These are phyloP conservation scores for Psittacara wagleri DNA, from an alignment of 2,113 vertebrate species.

Conservation along the genomic window DNA sequence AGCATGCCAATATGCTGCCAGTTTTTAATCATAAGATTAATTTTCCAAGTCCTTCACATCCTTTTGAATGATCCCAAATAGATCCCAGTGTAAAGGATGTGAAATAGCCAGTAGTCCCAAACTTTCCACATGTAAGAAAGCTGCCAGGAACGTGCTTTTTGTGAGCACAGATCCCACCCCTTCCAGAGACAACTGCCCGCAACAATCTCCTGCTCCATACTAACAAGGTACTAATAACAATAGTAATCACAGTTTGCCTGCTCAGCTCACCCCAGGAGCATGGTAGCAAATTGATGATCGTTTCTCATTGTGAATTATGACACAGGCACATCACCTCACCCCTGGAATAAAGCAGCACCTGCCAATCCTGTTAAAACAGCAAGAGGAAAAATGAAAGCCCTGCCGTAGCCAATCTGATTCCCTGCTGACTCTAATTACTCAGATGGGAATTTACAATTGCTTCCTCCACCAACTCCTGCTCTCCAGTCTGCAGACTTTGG, in stretches of 20 bases:
- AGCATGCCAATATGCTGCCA: background rate
- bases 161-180: background rate
- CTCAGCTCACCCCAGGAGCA: conserved; percentile 57
- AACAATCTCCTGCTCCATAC: background rate
- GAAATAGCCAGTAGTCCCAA: background rate
- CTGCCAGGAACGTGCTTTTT: background rate
- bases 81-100: background rate
- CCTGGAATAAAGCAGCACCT: conserved; percentile 73
- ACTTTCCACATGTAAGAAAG: background rate
- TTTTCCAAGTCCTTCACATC: background rate
- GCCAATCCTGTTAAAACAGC: conserved; percentile 74
- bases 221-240: conserved; percentile 48
- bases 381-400: conserved; percentile 73
- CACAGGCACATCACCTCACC: conserved; percentile 67
- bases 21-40: background rate
- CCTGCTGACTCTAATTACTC: conserved; percentile 83
- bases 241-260: conserved; percentile 52
- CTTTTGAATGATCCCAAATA: background rate
- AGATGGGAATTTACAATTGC: conserved; percentile 75
- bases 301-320: conserved; percentile 76
- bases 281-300: conserved; percentile 62
- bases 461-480: conserved; percentile 67
- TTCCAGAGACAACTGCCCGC: background rate
- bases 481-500: conserved; percentile 69
- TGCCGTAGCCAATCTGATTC: conserved; percentile 69